These are phyloP conservation scores for Tychaedon coryphoeus DNA, from an alignment of 2,113 vertebrate species.

Conservation along the genomic window DNA sequence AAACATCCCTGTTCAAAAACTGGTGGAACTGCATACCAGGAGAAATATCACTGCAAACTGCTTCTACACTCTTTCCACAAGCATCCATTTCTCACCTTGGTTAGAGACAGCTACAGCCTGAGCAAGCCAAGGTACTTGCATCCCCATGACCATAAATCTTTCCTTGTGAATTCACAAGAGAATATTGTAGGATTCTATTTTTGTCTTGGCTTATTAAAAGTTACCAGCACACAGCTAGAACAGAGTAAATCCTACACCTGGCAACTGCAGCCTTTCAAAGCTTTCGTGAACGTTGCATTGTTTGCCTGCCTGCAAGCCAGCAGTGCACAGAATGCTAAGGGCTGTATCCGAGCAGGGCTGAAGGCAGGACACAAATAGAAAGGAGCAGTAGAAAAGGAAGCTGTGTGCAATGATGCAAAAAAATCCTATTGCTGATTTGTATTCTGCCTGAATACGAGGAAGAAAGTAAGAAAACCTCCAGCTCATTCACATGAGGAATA, in stretches of 20 bases:
- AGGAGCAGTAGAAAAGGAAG: neutral
- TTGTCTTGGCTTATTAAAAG: neutral
- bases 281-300: neutral
- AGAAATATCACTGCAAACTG: neutral
- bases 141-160: neutral
- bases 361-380: slow-evolving; percentile 47
- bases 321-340: slow-evolving; percentile 19
- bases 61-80: neutral
- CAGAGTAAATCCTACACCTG: slow-evolving; percentile 39
- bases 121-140: neutral
- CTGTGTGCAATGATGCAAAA: slow-evolving; percentile 48
- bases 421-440: slow-evolving; percentile 37
- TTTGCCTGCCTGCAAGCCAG: neutral
- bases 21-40: neutral
- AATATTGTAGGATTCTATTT: neutral
- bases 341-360: neutral
- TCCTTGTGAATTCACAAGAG: neutral
- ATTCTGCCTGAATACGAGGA: slow-evolving; percentile 28
- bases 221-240: neutral
- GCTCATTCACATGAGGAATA: slow-evolving; percentile 43
- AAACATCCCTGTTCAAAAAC: neutral
- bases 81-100: slow-evolving; percentile 1
- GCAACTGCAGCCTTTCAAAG: slow-evolving; percentile 3
- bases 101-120: neutral
- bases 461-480: slow-evolving; percentile 55